Evolutionary conservation across 2,113 vertebrate species (phyloP).

Genomic region (Chinchilla lanigera): DNA sequence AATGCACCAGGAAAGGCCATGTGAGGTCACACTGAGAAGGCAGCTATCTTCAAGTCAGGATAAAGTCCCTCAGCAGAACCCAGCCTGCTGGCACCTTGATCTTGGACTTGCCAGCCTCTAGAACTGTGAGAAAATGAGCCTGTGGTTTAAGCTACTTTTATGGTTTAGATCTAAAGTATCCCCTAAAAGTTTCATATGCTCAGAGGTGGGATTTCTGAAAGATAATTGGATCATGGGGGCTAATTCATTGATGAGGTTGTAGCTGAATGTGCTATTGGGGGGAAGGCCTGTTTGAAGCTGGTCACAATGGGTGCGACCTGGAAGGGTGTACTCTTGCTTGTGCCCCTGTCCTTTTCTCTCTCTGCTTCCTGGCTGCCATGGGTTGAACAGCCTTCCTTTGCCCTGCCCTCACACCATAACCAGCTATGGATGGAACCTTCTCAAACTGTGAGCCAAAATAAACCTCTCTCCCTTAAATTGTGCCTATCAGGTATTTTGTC

Average conservation of each 20-base stretch:
- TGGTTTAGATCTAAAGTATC: background rate
- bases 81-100: background rate
- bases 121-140: background rate
- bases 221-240: background rate
- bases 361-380: background rate
- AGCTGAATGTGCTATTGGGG: background rate
- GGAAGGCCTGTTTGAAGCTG: background rate
- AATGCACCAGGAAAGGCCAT: rapidly evolving
- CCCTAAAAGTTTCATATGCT: background rate
- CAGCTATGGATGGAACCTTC: background rate
- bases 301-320: background rate
- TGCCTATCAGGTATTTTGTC: background rate
- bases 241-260: background rate
- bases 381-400: background rate
- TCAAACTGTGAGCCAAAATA: background rate
- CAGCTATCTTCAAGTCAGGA: background rate
- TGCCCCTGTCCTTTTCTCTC: background rate
- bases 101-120: background rate
- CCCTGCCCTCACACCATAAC: background rate
- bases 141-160: background rate
- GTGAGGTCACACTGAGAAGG: background rate
- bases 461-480: background rate
- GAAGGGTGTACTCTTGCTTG: background rate
- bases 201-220: background rate
- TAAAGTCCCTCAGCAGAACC: background rate